phyloP scores from a whole-genome alignment of 1,140 invertebrate species.

The Tetranychus urticae region DNA sequence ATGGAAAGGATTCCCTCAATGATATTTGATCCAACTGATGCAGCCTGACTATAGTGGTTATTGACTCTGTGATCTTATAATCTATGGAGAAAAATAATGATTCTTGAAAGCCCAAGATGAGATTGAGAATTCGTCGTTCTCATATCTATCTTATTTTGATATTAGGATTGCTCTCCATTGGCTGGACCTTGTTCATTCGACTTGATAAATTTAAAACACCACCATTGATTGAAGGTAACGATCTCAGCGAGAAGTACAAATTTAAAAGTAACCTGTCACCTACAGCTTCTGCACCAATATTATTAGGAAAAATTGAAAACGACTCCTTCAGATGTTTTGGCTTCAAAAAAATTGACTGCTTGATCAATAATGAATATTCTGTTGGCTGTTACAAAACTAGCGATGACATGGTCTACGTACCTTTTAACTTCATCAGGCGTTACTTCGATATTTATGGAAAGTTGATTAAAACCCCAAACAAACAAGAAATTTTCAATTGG shows the following conservation, averaged over 20 bases:
- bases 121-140: not conserved
- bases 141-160: not conserved
- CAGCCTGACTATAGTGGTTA: too few species aligned
- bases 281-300: not conserved
- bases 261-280: not conserved
- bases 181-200: not conserved
- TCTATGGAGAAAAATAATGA: too few species aligned
- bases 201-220: not conserved
- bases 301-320: not conserved
- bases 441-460: conserved; percentile 80
- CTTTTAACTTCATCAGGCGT: conserved; percentile 72
- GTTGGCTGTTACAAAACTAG: conserved; percentile 46
- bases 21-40: too few species aligned
- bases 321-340: not conserved
- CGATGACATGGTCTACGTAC: conserved; percentile 61
- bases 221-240: not conserved
- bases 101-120: not conserved
- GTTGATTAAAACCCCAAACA: conserved; percentile 23
- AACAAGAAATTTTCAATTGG: conserved; percentile 50
- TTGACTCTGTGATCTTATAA: too few species aligned
- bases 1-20: too few species aligned
- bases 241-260: not conserved
- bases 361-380: conserved; percentile 66
- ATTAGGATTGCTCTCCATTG: not conserved
- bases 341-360: conserved; percentile 38